These are phyloP conservation scores for Arizona elegans DNA, from an alignment of 2,113 vertebrate species.

Conservation along the genomic window DNA sequence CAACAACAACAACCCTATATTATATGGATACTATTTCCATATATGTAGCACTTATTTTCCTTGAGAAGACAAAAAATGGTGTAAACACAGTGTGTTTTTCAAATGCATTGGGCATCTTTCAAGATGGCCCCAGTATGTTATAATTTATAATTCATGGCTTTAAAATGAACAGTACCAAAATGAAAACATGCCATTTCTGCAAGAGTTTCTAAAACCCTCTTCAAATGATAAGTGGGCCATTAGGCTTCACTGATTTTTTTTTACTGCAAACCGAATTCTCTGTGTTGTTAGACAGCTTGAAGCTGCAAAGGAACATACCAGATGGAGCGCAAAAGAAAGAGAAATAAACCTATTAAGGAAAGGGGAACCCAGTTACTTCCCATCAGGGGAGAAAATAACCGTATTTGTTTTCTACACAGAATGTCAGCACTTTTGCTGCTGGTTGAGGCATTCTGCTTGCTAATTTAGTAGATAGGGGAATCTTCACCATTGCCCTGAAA, in stretches of 20 bases:
- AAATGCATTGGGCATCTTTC: neutral
- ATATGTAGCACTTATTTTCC: neutral
- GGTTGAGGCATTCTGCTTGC: neutral
- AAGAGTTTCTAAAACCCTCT: constrained; percentile 11
- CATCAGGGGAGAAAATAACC: neutral
- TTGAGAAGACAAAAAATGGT: neutral
- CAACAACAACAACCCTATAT: neutral
- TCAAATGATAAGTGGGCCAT: neutral
- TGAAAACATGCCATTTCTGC: neutral
- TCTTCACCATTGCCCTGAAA: constrained; percentile 10
- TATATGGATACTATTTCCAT: neutral
- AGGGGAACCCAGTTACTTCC: constrained; percentile 7
- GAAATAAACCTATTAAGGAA: neutral
- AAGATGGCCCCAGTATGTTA: neutral
- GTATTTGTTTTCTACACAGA: neutral
- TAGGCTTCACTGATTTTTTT: constrained; percentile 19
- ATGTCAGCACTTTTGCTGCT: neutral
- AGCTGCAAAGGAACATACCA: neutral
- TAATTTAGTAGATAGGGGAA: neutral
- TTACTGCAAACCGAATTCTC: constrained; percentile 11
- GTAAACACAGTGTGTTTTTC: neutral
- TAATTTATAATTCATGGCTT: neutral
- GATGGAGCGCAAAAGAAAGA: constrained; percentile 10
- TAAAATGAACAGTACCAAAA: neutral
- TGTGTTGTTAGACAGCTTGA: neutral